Evolutionary conservation across 30 jellyfish, hydroid and myxozoan genomes (phyloP).

Genomic region (Aurelia sp.): DNA sequence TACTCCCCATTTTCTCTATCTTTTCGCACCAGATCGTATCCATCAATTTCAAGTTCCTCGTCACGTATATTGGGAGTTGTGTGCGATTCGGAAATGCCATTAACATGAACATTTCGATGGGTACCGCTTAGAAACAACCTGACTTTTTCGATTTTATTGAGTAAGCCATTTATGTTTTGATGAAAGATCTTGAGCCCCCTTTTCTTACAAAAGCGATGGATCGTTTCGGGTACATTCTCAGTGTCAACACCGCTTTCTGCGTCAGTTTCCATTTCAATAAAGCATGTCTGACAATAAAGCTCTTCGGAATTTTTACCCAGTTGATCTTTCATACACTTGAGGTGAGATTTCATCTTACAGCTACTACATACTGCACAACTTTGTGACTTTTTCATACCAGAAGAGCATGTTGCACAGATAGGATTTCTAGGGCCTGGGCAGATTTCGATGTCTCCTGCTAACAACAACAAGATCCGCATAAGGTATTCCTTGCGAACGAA

Average conservation of each 20-base stretch:
- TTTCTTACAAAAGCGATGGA: conserved; percentile 41
- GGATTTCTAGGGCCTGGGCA: conserved; percentile 62
- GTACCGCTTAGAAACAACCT: conserved; percentile 30
- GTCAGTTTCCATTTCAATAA: conserved; percentile 30
- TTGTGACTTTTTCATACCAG: conserved; percentile 51
- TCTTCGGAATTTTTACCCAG: conserved; percentile 42
- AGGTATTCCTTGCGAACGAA: conserved; percentile 38
- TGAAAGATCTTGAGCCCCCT: conserved; percentile 66
- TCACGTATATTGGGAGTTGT: conserved; percentile 26
- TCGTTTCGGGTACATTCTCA: conserved; percentile 19
- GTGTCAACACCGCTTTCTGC: conserved; percentile 64
- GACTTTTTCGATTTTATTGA: conserved; percentile 25
- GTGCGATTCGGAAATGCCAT: conserved; percentile 44
- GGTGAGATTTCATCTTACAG: conserved; percentile 58
- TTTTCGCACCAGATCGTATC: conserved; percentile 62
- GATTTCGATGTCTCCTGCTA: conserved; percentile 52
- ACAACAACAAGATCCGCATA: conserved; percentile 59
- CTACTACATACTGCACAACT: conserved; percentile 53
- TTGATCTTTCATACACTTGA: conserved; percentile 52
- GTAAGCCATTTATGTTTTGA: conserved; percentile 61
- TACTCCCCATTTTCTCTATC: conserved; percentile 50
- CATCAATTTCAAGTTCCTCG: conserved; percentile 31
- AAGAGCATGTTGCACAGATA: conserved; percentile 59
- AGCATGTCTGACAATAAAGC: conserved; percentile 46
- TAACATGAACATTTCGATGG: conserved; percentile 53